phyloP scores from a whole-genome alignment of 2,888 invertebrate genomes.

The Agapetus fuscipes region DNA sequence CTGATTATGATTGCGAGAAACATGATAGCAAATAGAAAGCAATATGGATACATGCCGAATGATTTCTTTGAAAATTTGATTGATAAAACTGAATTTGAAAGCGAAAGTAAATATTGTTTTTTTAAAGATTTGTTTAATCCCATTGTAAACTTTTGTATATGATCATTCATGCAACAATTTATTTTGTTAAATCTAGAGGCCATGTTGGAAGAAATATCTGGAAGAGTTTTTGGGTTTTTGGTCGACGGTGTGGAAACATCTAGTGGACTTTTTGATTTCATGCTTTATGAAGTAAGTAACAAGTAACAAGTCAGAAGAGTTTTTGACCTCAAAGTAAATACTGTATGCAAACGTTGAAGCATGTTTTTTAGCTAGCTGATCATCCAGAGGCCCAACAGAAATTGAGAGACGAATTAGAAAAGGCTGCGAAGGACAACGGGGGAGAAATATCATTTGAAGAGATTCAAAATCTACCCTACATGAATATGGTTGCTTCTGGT shows the following conservation, averaged over 20 bases:
- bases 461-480: not conserved
- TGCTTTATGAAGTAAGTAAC: not conserved
- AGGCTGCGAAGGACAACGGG: not conserved
- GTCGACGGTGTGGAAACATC: not conserved
- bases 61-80: slow-evolving; percentile 9
- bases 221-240: not conserved
- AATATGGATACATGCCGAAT: slow-evolving; percentile 6
- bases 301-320: not conserved
- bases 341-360: not conserved
- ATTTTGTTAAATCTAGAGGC: too few relatives aligned
- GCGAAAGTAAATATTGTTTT: slow-evolving; percentile 7
- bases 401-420: slow-evolving; percentile 1
- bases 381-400: not conserved
- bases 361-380: not conserved
- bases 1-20: slow-evolving; percentile 6
- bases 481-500: slow-evolving; percentile 2
- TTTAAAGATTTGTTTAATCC: too few relatives aligned
- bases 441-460: slow-evolving; percentile 3
- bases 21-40: slow-evolving; percentile 3
- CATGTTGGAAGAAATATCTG: slow-evolving; percentile 3
- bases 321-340: not conserved
- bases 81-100: not conserved
- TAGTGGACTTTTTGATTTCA: slow-evolving; percentile 1
- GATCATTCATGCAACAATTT: too few relatives aligned
- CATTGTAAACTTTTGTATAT: not conserved